Percentiles rank a stretch among this genome's conserved stretches.
These are phyloP conservation scores for Gari tellinella DNA, from an alignment of 2,888 invertebrate genomes.

Conservation along the genomic window DNA sequence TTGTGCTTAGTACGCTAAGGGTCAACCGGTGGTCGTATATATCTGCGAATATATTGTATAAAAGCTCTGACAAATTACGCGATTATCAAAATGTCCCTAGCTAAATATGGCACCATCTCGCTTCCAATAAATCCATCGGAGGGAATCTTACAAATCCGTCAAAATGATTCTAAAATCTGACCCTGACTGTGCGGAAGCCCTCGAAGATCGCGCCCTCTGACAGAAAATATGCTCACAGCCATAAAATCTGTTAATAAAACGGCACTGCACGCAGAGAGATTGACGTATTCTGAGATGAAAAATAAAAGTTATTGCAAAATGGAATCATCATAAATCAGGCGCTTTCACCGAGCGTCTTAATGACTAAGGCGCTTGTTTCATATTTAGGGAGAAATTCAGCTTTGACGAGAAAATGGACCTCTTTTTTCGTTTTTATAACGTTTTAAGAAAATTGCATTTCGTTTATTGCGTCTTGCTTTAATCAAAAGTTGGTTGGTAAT, in stretches of 20 bases:
- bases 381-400: conserved; percentile 47
- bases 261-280: conserved; percentile 47
- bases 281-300: conserved; percentile 53
- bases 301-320: conserved; percentile 60
- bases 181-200: conserved; percentile 43
- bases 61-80: conserved; percentile 16
- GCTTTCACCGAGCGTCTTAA: conserved; percentile 47
- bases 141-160: conserved; percentile 26
- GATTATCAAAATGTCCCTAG: conserved; percentile 6
- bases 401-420: conserved; percentile 51
- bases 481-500: conserved; percentile 47
- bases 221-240: conserved; percentile 50
- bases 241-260: conserved; percentile 63
- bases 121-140: conserved; percentile 32
- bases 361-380: conserved; percentile 54
- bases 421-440: conserved; percentile 50
- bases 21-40: not conserved
- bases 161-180: conserved; percentile 40
- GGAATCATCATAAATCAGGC: conserved; percentile 56
- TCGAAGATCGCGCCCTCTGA: conserved; percentile 54
- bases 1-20: too few species aligned
- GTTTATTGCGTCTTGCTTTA: conserved; percentile 56
- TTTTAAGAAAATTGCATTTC: conserved; percentile 47
- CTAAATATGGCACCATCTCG: conserved; percentile 11
- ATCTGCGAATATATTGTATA: too few species aligned